phyloP scores from a whole-genome alignment of 1,140 invertebrate genomes.

The Aplysia californica region DNA sequence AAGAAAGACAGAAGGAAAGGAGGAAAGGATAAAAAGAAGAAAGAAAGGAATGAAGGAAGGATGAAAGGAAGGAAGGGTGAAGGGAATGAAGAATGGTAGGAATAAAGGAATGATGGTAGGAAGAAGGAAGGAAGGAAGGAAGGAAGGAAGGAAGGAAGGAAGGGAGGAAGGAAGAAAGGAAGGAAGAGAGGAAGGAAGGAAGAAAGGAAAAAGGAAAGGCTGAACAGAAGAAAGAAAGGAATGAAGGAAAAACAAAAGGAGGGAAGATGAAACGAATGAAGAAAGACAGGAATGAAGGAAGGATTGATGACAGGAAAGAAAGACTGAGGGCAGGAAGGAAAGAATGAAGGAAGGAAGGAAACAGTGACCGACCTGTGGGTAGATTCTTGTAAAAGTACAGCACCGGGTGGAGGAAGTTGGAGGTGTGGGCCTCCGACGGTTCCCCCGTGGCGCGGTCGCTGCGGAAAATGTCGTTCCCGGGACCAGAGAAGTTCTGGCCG shows the following conservation, averaged over 20 bases:
- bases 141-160: too few relatives aligned
- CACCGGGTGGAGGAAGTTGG: slow-evolving; percentile 71
- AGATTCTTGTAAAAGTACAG: slow-evolving; percentile 67
- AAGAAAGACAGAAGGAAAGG: neutral
- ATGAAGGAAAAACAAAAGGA: neutral
- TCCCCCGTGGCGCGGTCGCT: slow-evolving; percentile 66
- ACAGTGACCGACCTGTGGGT: slow-evolving; percentile 48
- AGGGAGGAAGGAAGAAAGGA: too few relatives aligned
- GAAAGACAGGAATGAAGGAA: too few relatives aligned
- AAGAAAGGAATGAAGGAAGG: neutral
- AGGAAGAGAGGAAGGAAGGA: too few relatives aligned
- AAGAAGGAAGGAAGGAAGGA: too few relatives aligned
- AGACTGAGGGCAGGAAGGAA: too few relatives aligned
- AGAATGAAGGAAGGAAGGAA: too few relatives aligned
- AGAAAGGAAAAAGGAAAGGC: too few relatives aligned
- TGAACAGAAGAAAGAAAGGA: neutral
- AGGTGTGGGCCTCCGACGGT: slow-evolving; percentile 65
- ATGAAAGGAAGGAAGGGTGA: neutral
- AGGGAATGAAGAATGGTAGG: neutral
- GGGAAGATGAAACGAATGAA: neutral
- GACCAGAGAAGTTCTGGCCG: slow-evolving; percentile 69
- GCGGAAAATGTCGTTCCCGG: slow-evolving; percentile 69
- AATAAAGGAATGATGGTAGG: too few relatives aligned
- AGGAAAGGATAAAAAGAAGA: neutral
- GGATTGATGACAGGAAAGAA: too few relatives aligned